Percentiles rank a stretch among this genome's conserved stretches.
These are phyloP conservation scores for Oreochromis spilurus DNA, from an alignment of 2,113 vertebrate genomes.

Conservation along the genomic window DNA sequence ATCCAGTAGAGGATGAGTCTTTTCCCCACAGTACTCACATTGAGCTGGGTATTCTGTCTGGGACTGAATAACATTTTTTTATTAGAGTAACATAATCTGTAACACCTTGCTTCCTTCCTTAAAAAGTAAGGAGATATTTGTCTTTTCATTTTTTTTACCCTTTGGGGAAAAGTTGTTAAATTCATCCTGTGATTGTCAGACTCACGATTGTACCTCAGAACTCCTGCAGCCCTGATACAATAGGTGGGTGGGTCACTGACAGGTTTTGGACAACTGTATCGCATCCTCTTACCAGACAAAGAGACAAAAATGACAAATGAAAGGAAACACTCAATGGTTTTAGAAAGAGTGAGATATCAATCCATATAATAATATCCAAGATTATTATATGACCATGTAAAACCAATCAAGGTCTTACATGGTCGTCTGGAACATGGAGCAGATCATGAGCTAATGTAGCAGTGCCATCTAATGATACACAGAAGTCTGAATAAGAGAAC, in stretches of 20 bases:
- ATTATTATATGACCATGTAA: background rate
- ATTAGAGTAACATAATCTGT: background rate
- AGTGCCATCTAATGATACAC: background rate
- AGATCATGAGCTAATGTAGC: background rate
- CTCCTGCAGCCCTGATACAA: constrained; percentile 28
- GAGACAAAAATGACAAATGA: background rate
- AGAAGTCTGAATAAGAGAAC: background rate
- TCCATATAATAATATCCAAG: background rate
- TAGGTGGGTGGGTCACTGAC: background rate
- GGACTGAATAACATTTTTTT: background rate
- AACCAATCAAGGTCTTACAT: background rate
- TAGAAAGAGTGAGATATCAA: background rate
- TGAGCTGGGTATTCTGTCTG: background rate
- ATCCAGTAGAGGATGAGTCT: constrained; percentile 33
- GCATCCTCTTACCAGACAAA: background rate
- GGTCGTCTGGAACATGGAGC: background rate
- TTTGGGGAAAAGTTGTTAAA: background rate
- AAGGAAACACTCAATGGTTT: background rate
- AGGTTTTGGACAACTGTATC: background rate
- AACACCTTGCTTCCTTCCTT: background rate
- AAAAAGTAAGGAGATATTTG: background rate
- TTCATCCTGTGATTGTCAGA: constrained; percentile 3
- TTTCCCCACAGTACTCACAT: constrained; percentile 61
- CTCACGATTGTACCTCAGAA: constrained; percentile 54
- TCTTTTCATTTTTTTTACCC: background rate